phyloP scores from a whole-genome alignment of 1,140 invertebrate genomes.

The Cydia fagiglandana region DNA sequence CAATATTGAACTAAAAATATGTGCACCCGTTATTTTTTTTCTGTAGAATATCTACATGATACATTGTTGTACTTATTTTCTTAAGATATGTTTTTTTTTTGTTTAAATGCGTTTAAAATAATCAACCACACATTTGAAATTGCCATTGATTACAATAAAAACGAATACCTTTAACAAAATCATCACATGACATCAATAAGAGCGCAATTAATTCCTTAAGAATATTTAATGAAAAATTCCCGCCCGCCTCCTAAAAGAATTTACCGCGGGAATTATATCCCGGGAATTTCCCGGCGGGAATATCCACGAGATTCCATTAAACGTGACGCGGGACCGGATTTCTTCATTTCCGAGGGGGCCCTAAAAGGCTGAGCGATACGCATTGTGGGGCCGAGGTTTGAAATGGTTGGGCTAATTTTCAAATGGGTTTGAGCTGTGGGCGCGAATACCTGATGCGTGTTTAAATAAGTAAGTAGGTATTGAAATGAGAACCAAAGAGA shows the following conservation, averaged over 20 bases:
- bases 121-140: too few relatives aligned
- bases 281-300: slow-evolving; percentile 14
- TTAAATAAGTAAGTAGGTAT: not conserved
- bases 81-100: too few relatives aligned
- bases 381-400: not conserved
- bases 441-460: not conserved
- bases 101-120: too few relatives aligned
- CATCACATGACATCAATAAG: not conserved
- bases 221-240: not conserved
- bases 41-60: too few relatives aligned
- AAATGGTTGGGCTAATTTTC: not conserved
- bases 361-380: not conserved
- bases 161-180: not conserved
- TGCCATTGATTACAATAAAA: not conserved
- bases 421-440: not conserved
- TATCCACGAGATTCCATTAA: slow-evolving; percentile 26
- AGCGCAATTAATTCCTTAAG: slow-evolving; percentile 25
- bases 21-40: too few relatives aligned
- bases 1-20: too few relatives aligned
- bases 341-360: slow-evolving; percentile 27
- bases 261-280: slow-evolving; percentile 30
- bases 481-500: too few relatives aligned
- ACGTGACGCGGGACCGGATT: slow-evolving; percentile 19
- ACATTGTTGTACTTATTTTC: too few relatives aligned
- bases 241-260: not conserved